phyloP scores from a whole-genome alignment of 2,113 vertebrate genomes.

The Rhegmatorhina hoffmannsi region DNA sequence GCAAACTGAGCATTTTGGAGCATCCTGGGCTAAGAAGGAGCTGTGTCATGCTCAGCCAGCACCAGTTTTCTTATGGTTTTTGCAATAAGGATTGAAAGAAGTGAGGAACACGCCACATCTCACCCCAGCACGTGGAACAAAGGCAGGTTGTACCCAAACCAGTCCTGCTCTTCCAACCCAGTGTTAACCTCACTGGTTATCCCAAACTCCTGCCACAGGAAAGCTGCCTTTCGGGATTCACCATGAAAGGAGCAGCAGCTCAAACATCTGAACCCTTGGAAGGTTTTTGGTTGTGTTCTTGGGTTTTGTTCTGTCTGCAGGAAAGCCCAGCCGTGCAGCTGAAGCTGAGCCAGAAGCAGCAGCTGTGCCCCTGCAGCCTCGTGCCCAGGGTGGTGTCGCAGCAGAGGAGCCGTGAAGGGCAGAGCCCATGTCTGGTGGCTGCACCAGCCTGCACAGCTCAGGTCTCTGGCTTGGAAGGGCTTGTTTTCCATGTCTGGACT shows the following conservation, averaged over 20 bases:
- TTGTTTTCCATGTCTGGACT: neutral
- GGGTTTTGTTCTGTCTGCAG: neutral
- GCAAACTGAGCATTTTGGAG: neutral
- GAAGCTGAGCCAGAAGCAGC: neutral
- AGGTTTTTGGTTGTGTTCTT: neutral
- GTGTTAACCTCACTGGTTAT: neutral
- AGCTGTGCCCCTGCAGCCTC: neutral
- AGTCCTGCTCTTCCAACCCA: neutral
- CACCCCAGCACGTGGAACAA: accelerated
- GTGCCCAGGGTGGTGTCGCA: accelerated
- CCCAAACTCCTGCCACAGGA: neutral
- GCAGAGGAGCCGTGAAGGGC: neutral
- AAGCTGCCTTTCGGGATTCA: neutral
- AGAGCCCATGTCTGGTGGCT: neutral
- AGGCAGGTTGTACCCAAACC: neutral
- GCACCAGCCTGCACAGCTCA: neutral
- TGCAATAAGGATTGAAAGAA: neutral
- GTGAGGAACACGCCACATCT: neutral
- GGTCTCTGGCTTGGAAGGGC: neutral
- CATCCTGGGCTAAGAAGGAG: neutral
- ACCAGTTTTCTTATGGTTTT: neutral
- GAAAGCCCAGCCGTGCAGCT: neutral
- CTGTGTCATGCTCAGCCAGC: neutral
- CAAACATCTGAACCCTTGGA: neutral
- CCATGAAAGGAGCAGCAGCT: neutral